Conservation (phyloP, 2,797 vertebrate species). For the Galaxias olidus region DNA sequence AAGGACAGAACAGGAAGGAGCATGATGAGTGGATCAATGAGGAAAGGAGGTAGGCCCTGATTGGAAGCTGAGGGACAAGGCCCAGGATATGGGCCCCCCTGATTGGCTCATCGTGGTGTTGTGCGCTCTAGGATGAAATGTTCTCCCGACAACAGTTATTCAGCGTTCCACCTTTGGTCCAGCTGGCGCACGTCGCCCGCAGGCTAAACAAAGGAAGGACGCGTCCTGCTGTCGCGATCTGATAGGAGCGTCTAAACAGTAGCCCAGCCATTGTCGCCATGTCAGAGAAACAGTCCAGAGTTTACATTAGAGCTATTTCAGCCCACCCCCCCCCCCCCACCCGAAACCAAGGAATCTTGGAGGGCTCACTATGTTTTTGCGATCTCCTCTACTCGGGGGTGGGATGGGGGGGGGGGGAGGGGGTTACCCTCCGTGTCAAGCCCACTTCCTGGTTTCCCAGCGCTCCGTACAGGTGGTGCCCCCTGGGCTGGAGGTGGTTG, state of each 20-base stretch:
- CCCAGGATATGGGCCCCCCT: background rate
- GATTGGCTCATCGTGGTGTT: no score
- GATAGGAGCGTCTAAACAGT: background rate
- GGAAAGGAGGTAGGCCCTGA: background rate
- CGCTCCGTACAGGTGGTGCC: conserved; percentile 29
- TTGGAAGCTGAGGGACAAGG: background rate
- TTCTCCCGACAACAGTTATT: background rate
- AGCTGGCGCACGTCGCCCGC: background rate
- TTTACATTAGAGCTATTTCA: background rate
- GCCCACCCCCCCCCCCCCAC: no score
- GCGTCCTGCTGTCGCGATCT: background rate
- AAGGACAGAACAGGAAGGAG: conserved; percentile 22
- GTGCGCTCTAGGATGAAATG: background rate
- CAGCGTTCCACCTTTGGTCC: background rate
- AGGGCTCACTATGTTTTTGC: background rate
- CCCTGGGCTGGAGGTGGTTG: conserved; percentile 14
- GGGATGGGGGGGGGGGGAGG: background rate
- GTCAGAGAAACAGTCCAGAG: background rate
- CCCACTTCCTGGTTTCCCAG: conserved; percentile 43
- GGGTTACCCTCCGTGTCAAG: conserved; percentile 24
- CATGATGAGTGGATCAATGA: conserved; percentile 11
- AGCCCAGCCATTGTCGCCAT: background rate
- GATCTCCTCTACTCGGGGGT: conserved; percentile 7
- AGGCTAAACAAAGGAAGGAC: background rate
- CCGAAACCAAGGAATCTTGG: background rate